These are phyloP conservation scores for Lichenostomus cassidix DNA, from an alignment of 2,113 vertebrate species.

Conservation along the genomic window DNA sequence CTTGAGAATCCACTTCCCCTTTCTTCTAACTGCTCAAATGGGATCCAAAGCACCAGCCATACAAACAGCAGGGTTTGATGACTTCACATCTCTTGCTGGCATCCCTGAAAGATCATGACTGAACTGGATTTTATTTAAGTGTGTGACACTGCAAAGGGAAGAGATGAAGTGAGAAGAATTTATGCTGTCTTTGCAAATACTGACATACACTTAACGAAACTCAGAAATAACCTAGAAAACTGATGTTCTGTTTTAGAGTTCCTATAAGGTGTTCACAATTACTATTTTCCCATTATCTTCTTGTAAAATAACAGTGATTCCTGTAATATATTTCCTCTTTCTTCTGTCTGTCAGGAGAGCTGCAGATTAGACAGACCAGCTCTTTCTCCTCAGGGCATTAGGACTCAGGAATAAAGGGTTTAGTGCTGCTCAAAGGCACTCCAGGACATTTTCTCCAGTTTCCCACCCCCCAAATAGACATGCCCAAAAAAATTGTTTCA, in stretches of 20 bases:
- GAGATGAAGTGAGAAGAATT: background rate
- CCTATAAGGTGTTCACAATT: background rate
- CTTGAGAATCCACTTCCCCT: background rate
- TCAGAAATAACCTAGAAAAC: background rate
- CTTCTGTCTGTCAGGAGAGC: background rate
- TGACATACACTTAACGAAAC: background rate
- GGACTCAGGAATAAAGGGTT: background rate
- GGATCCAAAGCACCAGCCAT: background rate
- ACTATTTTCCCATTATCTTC: background rate
- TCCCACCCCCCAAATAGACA: rapidly evolving
- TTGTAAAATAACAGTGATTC: background rate
- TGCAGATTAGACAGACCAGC: background rate
- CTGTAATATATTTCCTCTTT: background rate
- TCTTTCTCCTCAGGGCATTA: background rate
- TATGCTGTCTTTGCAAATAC: background rate
- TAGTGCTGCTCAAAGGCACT: background rate
- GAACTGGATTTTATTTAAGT: background rate
- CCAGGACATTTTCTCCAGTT: background rate
- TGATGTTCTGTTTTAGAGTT: background rate
- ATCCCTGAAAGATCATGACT: background rate
- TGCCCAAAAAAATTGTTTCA: background rate
- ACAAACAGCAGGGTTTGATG: background rate
- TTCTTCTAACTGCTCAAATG: background rate
- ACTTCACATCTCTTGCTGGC: background rate
- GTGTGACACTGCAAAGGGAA: background rate